These are phyloP conservation scores for Pyrocephalus nanus DNA, from an alignment of 2,797 vertebrate species.

Conservation along the genomic window DNA sequence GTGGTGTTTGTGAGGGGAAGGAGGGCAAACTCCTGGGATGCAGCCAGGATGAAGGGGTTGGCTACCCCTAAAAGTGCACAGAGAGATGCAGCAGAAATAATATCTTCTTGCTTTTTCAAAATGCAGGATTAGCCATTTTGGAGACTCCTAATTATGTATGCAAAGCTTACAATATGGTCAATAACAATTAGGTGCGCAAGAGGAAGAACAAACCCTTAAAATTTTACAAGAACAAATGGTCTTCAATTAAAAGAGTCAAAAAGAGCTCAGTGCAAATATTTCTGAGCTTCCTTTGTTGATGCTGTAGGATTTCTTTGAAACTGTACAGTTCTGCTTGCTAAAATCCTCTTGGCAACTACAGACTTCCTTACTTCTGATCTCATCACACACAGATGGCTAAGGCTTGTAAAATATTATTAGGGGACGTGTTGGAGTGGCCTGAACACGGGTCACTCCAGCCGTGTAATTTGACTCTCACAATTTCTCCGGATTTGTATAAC, in stretches of 20 bases:
- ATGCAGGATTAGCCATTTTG: not conserved
- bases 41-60: not conserved
- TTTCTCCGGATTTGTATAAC: conserved; percentile 31
- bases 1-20: not conserved
- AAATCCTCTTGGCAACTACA: conserved; percentile 66
- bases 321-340: conserved; percentile 43
- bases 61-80: not conserved
- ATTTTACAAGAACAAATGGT: not conserved
- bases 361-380: conserved; percentile 69
- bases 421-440: conserved; percentile 60
- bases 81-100: not conserved
- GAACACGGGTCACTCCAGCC: conserved; percentile 53
- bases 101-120: not conserved
- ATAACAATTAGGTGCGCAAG: not conserved
- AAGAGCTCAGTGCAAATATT: conserved; percentile 7
- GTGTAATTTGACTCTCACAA: conserved; percentile 39
- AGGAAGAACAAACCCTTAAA: not conserved
- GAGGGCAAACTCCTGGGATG: not conserved
- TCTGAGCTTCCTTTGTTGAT: conserved; percentile 31
- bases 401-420: conserved; percentile 67
- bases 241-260: not conserved
- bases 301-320: conserved; percentile 32
- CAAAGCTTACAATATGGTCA: not conserved
- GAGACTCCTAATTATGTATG: not conserved
- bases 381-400: conserved; percentile 66